These are phyloP conservation scores for Setophaga coronata DNA, from an alignment of 2,113 vertebrate species.

Conservation along the genomic window DNA sequence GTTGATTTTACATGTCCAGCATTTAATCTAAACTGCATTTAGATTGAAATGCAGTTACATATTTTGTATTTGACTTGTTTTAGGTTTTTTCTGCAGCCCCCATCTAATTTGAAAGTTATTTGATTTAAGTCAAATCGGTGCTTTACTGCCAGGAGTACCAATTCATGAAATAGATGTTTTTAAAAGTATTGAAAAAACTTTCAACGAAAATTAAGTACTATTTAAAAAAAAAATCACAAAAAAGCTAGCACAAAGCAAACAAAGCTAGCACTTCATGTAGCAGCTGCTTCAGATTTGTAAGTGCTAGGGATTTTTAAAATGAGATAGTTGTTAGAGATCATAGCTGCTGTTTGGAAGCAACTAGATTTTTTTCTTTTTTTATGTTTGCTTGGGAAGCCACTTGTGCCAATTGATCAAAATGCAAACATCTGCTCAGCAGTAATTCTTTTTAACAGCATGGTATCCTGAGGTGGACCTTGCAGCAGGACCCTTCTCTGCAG, in stretches of 20 bases:
- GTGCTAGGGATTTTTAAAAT: neutral
- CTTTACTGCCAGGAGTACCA: neutral
- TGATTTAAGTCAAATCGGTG: neutral
- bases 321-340: fast-evolving
- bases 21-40: neutral
- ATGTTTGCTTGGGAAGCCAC: neutral
- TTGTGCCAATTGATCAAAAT: neutral
- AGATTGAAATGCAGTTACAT: fast-evolving
- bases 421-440: neutral
- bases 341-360: too few relatives aligned
- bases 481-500: neutral
- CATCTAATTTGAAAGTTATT: neutral
- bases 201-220: neutral
- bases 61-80: neutral
- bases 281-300: neutral
- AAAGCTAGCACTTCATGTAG: fast-evolving
- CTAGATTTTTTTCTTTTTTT: neutral
- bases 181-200: neutral
- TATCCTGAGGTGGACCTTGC: neutral
- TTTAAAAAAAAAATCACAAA: neutral
- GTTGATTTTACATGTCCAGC: neutral
- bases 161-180: fast-evolving
- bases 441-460: fast-evolving
- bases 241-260: neutral
- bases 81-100: fast-evolving